Evolutionary conservation across 2,797 vertebrate genomes (phyloP).

Genomic region (Lepus oiostolus): DNA sequence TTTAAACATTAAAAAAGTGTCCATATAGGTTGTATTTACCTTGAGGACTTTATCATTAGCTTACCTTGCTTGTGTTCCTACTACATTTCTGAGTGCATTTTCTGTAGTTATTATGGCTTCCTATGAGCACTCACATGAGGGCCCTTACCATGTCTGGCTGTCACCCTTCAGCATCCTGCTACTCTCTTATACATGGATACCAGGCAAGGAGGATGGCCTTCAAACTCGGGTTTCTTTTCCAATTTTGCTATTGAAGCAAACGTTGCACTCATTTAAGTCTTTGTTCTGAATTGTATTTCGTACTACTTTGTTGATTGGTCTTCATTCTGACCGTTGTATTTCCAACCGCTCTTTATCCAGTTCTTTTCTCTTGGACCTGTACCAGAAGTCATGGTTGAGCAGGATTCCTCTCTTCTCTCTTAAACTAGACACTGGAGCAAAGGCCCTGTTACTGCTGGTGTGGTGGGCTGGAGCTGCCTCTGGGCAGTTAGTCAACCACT

Average conservation of each 20-base stretch:
- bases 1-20: no score
- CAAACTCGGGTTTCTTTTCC: not conserved
- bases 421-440: not conserved
- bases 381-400: not conserved
- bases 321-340: not conserved
- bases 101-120: not conserved
- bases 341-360: not conserved
- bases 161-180: not conserved
- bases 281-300: not conserved
- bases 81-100: not conserved
- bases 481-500: not conserved
- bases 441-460: not conserved
- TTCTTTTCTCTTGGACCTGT: not conserved
- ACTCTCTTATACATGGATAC: not conserved
- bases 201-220: not conserved
- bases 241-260: not conserved
- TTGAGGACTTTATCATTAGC: not conserved
- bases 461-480: not conserved
- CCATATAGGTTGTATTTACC: rapidly evolving
- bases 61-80: not conserved
- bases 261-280: not conserved
- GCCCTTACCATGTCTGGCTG: not conserved
- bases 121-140: not conserved
- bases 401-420: not conserved
- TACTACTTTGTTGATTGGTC: not conserved